Conservation (phyloP, 2,888 invertebrate genomes). For the Mythimna lalbum region DNA sequence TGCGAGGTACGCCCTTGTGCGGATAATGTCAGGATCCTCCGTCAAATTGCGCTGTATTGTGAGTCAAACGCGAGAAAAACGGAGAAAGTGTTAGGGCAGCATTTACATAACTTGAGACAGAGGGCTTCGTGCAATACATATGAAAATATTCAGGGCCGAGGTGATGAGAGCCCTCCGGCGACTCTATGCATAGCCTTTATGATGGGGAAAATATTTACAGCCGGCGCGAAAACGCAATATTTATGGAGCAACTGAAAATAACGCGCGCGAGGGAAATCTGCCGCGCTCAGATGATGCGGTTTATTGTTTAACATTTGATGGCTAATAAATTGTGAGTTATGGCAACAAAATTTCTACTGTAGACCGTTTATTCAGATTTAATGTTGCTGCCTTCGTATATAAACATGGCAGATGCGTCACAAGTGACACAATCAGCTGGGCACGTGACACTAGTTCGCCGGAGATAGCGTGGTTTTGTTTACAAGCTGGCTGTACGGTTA, state of each 20-base stretch:
- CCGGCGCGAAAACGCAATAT: slow-evolving; percentile 83
- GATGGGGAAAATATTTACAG: slow-evolving; percentile 88
- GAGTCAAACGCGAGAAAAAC: slow-evolving; percentile 88
- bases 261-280: slow-evolving; percentile 71
- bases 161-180: slow-evolving; percentile 87
- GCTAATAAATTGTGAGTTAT: slow-evolving; percentile 77
- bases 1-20: slow-evolving; percentile 77
- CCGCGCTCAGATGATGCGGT: slow-evolving; percentile 72
- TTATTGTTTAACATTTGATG: slow-evolving; percentile 79
- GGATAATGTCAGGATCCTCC: slow-evolving; percentile 84
- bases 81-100: slow-evolving; percentile 87
- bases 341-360: slow-evolving; percentile 49
- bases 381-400: slow-evolving; percentile 30
- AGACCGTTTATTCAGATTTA: slow-evolving; percentile 30
- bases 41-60: slow-evolving; percentile 89
- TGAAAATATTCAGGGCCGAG: slow-evolving; percentile 89
- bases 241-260: slow-evolving; percentile 82
- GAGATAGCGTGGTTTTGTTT: slow-evolving; percentile 79
- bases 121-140: slow-evolving; percentile 84
- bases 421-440: slow-evolving; percentile 17
- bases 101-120: slow-evolving; percentile 91
- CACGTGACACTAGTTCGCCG: slow-evolving; percentile 40
- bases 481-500: slow-evolving; percentile 82
- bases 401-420: slow-evolving; percentile 18
- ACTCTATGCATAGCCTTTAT: slow-evolving; percentile 85